These are phyloP conservation scores for Opisthocomus hoazin DNA, from an alignment of 2,113 vertebrate genomes.

Conservation along the genomic window DNA sequence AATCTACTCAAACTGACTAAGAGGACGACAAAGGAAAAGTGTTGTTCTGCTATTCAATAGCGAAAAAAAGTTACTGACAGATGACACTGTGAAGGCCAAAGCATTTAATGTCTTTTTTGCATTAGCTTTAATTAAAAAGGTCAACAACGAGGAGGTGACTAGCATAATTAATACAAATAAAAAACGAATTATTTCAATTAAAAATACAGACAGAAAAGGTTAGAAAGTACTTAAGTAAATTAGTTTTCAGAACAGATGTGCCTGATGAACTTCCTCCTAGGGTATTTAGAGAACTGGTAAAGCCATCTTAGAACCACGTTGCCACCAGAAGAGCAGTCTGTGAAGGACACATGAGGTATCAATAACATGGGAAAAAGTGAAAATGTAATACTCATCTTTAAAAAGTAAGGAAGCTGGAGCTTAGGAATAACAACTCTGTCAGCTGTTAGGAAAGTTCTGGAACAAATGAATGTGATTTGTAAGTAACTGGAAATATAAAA, in stretches of 20 bases:
- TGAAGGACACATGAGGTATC: not conserved
- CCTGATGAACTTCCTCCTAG: not conserved
- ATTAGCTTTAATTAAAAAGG: constrained; percentile 34
- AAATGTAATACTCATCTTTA: not conserved
- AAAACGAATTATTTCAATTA: not conserved
- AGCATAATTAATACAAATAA: not conserved
- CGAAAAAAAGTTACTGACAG: not conserved
- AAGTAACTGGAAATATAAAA: not conserved
- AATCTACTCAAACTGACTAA: not conserved
- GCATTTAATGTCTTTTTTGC: not conserved
- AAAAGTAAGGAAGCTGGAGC: not conserved
- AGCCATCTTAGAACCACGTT: not conserved
- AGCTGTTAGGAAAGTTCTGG: not conserved
- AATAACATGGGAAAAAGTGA: not conserved
- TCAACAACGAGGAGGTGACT: not conserved
- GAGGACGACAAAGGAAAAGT: not conserved
- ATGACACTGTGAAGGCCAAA: not conserved
- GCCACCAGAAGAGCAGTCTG: not conserved
- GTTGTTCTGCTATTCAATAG: not conserved
- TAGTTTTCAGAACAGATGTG: constrained; percentile 13
- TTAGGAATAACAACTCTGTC: not conserved
- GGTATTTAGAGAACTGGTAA: not conserved
- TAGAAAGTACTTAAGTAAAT: constrained; percentile 25
- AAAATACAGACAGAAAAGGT: not conserved
- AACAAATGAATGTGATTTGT: not conserved